Base-by-base conservation (phyloP, 2,888 invertebrate genomes). In the Drosophila kuntzei region DNA sequence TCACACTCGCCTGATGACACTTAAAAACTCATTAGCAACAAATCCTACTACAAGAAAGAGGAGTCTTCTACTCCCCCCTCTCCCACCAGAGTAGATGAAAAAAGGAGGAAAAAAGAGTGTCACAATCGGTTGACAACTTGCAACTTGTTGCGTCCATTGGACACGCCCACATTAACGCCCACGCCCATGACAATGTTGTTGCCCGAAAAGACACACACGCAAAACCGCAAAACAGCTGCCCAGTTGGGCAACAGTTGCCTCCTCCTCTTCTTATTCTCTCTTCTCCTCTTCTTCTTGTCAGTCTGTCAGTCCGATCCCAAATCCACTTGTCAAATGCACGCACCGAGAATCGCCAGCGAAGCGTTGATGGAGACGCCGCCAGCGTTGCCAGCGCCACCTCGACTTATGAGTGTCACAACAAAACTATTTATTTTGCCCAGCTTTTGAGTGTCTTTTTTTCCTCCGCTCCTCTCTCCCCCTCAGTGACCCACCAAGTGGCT, bases 381-480 rank as follows among this genome's bases (percentile, higher is more conserved):
- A 41, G 34, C 44, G 51, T 36, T 44, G 54, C 43, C 51, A 50
- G 50, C 73, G 58, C 54, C 64, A 47, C 73, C 58, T 66, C 76
- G 72, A 77, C 83, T 83, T 87, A 81, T 79, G 87, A 81, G 75
- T 83, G 87, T 83, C 83, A 83, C 87, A 83, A 83, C 87, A 87
- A 77, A 83, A 83, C 83, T 83, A 83, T 83, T 83, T 83, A 84
- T 84, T 87, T 72, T 61, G 62, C 46, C 8, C 44, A 34, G 49
- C 71, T 53, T 65, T 53, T 3, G 43, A 22, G 14, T 46, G 62
- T 32, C 66, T 29, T n/a, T 46, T 27, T 8, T 18, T 18, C 9
- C 6, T 20, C 18, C 51, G 18, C 9, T 11, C 7, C 9, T 1
- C 14, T 11, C 4, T 12, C 8, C 43, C 16, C 49, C 16, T 18